These are phyloP conservation scores for Poicephalus gulielmi DNA, from an alignment of 2,113 vertebrate genomes.

Conservation along the genomic window DNA sequence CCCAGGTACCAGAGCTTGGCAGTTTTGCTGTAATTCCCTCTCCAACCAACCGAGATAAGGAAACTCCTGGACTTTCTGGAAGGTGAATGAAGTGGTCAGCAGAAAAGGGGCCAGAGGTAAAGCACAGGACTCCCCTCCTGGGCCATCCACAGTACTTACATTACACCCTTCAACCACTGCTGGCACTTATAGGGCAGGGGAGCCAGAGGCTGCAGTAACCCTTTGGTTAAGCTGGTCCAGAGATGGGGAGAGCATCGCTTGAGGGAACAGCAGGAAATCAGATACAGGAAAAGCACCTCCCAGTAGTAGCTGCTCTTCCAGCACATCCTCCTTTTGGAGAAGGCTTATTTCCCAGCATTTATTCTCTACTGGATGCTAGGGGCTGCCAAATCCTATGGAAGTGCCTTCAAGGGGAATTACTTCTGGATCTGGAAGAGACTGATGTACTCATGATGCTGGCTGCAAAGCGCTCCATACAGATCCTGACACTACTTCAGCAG, in stretches of 20 bases:
- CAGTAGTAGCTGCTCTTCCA: not conserved
- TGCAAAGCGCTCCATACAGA: fast-evolving
- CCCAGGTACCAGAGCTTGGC: not conserved
- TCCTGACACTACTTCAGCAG: fast-evolving
- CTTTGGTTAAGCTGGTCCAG: fast-evolving
- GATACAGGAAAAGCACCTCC: not conserved
- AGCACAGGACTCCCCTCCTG: not conserved
- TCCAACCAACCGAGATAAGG: not conserved
- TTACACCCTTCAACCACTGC: not conserved
- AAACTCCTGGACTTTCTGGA: not conserved
- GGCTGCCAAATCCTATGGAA: not conserved
- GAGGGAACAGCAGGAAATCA: not conserved
- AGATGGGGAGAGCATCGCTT: not conserved
- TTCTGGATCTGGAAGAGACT: not conserved
- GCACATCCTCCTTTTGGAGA: not conserved
- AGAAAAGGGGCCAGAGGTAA: not conserved
- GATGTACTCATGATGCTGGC: fast-evolving
- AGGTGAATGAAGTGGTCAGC: not conserved
- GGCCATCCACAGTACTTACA: not conserved
- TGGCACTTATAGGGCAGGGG: not conserved
- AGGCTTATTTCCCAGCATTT: fast-evolving
- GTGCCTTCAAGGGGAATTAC: not conserved
- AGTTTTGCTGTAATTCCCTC: not conserved
- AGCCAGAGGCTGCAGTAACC: not conserved
- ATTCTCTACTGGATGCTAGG: not conserved